Percentiles rank a stretch among this genome's conserved stretches.
Conservation (phyloP, 2,113 vertebrate genomes). For the Ginglymostoma cirratum region DNA sequence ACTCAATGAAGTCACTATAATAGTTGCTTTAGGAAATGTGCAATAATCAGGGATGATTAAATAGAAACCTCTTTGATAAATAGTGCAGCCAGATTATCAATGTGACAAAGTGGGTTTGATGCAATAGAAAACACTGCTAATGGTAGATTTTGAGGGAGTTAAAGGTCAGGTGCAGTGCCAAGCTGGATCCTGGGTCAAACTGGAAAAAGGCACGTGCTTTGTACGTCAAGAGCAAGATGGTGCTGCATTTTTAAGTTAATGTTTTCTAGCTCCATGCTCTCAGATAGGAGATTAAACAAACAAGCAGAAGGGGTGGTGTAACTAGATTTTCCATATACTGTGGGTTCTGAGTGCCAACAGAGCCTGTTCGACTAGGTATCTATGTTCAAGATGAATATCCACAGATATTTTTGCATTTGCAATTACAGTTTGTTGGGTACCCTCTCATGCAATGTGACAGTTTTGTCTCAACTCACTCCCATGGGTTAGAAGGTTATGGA, state of each 20-base stretch:
- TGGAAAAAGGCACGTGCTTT: background rate
- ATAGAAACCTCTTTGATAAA: background rate
- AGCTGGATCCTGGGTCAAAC: background rate
- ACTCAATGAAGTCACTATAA: background rate
- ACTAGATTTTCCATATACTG: background rate
- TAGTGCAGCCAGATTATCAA: background rate
- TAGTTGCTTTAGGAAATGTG: background rate
- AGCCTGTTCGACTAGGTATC: too few species aligned
- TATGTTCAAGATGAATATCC: background rate
- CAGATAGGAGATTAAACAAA: background rate
- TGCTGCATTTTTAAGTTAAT: background rate
- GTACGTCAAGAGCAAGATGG: background rate
- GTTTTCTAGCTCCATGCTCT: background rate
- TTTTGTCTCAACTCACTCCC: background rate
- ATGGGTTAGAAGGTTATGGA: background rate
- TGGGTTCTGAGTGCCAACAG: background rate
- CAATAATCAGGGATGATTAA: background rate
- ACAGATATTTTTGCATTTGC: background rate
- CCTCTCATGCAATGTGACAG: background rate
- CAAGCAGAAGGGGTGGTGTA: background rate
- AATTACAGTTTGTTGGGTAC: background rate
- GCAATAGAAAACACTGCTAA: background rate
- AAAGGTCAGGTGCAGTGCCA: background rate
- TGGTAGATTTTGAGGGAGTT: background rate
- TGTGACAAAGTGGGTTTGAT: background rate